Base-by-base conservation (phyloP, 2,888 invertebrate genomes). In the Orthonevra nobilis region DNA sequence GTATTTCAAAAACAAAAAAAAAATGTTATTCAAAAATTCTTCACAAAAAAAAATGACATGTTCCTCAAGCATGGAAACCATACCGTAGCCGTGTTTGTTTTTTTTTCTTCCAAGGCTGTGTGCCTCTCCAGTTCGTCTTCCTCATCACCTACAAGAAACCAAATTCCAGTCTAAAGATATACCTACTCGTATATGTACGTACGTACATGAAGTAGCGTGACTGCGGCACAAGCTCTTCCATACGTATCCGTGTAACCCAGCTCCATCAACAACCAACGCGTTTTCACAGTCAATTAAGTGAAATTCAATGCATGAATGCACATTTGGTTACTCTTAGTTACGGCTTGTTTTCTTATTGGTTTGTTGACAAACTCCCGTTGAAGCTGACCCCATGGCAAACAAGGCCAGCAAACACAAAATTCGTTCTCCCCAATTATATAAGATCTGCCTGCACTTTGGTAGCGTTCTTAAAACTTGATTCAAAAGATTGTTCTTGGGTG, bases 251-350 rank as follows among this genome's bases (percentile, higher is more conserved):
- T 23, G 23, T 23, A 23, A 3, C 5, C 3, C 5, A 23, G 3
- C 3, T 23, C 3, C 23, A 23, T 28, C 10, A 38, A 14, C 38
- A 48, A 56, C 40, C 56, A 68, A 66, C 42, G 66, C 56, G 50
- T 74, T 66, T 73, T 60, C 46, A 60, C 46, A 68, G 60, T 68
- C 60, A 74, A 74, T 74, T 74, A 52, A 74, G 46, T 68, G n/a
- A 54, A 72, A 54, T 63, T 52, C 28, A 54, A 54, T 61, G 74
- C 74, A 60, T 74, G 74, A 60, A 54, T 68, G 68, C 60, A 36
- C 68, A 68, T 60, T 60, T 38, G 20, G 64, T 12, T 46, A 40
- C 68, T 23, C 68, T 40, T 12, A 17, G 38, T 48, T 48, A 23
- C 36, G 42, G 10, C 23, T 7, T 28, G 23, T 23, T 46, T 56